Conservation (phyloP, 2,113 vertebrate species). For the Chloroceryle aenea region DNA sequence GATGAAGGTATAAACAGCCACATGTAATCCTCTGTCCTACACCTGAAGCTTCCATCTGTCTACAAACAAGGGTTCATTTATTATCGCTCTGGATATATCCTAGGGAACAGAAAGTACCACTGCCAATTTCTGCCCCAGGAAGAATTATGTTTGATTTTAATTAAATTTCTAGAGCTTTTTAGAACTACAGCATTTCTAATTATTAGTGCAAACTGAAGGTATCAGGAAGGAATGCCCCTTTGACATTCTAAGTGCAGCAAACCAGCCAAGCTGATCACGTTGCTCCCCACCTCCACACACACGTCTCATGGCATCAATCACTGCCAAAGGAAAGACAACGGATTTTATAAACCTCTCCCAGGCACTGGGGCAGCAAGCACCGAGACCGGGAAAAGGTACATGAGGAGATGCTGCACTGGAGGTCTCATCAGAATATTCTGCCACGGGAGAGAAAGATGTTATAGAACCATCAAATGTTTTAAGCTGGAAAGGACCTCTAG, state of each 20-base stretch:
- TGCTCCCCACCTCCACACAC: background rate
- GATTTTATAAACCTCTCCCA: background rate
- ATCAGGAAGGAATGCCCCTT: background rate
- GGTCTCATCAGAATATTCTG: background rate
- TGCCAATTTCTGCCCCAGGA: constrained; percentile 2
- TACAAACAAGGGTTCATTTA: background rate
- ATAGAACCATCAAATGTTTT: too few species aligned
- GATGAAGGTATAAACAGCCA: background rate
- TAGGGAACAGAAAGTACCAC: background rate
- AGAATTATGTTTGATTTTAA: constrained; percentile 34
- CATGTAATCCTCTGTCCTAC: background rate
- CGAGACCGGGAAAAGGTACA: background rate
- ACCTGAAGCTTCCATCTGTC: constrained; percentile 4
- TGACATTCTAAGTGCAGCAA: background rate
- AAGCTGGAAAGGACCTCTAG: too few species aligned
- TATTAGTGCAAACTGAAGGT: background rate
- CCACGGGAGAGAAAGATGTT: background rate
- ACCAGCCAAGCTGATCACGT: background rate
- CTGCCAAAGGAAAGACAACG: background rate
- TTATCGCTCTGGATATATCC: background rate
- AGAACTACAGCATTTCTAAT: background rate
- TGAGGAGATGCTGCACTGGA: background rate
- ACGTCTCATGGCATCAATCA: background rate
- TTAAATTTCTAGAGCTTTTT: background rate
- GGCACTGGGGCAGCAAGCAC: background rate